Conservation (phyloP, 1,140 invertebrate species). For the Artemia franciscana region DNA sequence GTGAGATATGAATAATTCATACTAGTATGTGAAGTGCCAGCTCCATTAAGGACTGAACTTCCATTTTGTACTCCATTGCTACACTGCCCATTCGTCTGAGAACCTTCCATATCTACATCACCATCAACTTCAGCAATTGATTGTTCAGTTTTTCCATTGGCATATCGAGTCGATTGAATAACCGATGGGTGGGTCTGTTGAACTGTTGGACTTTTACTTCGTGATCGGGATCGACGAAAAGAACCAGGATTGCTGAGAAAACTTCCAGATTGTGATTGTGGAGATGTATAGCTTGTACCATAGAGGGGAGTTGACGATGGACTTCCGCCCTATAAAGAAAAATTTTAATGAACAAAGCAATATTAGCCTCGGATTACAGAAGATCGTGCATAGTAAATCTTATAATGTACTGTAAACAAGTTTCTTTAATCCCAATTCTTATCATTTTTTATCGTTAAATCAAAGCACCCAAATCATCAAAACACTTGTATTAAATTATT, state of each 20-base stretch:
- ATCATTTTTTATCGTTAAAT: too few relatives aligned
- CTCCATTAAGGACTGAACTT: conserved; percentile 12
- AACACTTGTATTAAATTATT: too few relatives aligned
- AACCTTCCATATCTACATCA: conserved; percentile 30
- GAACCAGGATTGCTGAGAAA: neutral
- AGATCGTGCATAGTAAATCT: too few relatives aligned
- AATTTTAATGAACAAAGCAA: too few relatives aligned
- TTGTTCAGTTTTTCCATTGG: neutral
- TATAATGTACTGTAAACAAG: too few relatives aligned
- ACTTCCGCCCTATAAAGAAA: neutral
- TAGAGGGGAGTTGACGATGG: neutral
- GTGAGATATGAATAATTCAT: too few relatives aligned
- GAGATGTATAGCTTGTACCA: neutral
- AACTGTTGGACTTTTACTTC: conserved; percentile 19
- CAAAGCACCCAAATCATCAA: too few relatives aligned
- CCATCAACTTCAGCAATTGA: neutral
- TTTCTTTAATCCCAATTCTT: too few relatives aligned
- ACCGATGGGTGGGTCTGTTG: conserved; percentile 37
- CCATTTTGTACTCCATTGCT: conserved; percentile 8
- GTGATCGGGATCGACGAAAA: conserved; percentile 12
- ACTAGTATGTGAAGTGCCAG: neutral
- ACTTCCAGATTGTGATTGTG: too few relatives aligned
- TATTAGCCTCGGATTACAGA: too few relatives aligned
- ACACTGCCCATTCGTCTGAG: conserved; percentile 14
- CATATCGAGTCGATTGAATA: conserved; percentile 34